Evolutionary conservation across 2,113 vertebrate genomes (phyloP).

Genomic region (Nycticebus coucang): DNA sequence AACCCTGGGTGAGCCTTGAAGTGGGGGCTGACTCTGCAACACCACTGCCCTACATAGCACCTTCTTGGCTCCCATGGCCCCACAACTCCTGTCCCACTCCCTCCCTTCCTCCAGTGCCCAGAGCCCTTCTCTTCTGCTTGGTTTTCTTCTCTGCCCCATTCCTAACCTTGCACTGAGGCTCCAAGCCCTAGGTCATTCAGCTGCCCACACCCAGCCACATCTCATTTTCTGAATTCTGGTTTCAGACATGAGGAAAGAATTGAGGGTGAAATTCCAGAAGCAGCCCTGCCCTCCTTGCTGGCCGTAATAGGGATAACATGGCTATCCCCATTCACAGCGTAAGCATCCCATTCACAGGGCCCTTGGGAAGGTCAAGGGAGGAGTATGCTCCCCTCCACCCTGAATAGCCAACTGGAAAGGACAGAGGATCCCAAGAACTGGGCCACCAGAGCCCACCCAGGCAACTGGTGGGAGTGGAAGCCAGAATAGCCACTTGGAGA

Average conservation of each 20-base stretch:
- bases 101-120: background rate
- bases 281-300: background rate
- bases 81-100: background rate
- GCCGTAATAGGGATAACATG: background rate
- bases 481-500: background rate
- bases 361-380: slow-evolving; percentile 14
- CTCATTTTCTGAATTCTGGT: background rate
- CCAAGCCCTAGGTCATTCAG: background rate
- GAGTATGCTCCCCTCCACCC: background rate
- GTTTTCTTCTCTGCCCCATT: background rate
- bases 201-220: background rate
- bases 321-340: slow-evolving; percentile 54
- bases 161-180: fast-evolving
- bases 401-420: background rate
- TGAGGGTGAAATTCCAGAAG: background rate
- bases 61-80: background rate
- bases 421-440: background rate
- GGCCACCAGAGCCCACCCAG: background rate
- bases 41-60: background rate
- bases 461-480: background rate
- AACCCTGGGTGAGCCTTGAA: fast-evolving
- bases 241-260: background rate
- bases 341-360: slow-evolving; percentile 75
- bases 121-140: background rate
- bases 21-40: background rate